Conservation (phyloP, 2,797 vertebrate species). For the Falco rusticolus region DNA sequence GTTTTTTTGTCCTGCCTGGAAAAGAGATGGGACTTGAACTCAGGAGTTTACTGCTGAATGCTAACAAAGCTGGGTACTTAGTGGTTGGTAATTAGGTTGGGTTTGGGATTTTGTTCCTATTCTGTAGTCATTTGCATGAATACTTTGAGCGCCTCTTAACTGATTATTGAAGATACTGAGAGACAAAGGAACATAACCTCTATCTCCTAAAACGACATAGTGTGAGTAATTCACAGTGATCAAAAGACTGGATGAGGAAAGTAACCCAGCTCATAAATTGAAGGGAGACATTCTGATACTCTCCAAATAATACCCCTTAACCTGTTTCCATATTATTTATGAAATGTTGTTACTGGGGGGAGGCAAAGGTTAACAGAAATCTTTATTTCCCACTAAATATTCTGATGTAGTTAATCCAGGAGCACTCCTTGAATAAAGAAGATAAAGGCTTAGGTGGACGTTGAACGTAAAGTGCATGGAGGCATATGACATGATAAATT, state of each 20-base stretch:
- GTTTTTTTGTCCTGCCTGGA: background rate
- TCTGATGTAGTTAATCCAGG: background rate
- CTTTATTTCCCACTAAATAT: background rate
- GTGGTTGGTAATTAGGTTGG: background rate
- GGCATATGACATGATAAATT: background rate
- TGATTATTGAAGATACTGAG: background rate
- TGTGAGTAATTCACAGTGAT: background rate
- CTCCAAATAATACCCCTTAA: background rate
- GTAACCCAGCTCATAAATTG: background rate
- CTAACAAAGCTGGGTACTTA: background rate
- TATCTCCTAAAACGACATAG: background rate
- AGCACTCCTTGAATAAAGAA: background rate
- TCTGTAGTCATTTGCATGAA: background rate
- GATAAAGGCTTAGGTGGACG: background rate
- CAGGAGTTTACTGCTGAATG: background rate
- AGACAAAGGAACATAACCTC: background rate
- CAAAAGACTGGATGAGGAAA: background rate
- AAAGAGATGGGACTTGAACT: background rate
- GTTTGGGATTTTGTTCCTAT: rapidly evolving
- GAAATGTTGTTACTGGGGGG: background rate
- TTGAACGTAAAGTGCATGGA: background rate
- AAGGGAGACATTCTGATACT: background rate
- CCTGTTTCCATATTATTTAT: background rate
- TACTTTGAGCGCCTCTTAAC: background rate
- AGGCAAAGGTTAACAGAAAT: background rate